phyloP scores from a whole-genome alignment of 2,797 vertebrate genomes.

The Anniella stebbinsi region DNA sequence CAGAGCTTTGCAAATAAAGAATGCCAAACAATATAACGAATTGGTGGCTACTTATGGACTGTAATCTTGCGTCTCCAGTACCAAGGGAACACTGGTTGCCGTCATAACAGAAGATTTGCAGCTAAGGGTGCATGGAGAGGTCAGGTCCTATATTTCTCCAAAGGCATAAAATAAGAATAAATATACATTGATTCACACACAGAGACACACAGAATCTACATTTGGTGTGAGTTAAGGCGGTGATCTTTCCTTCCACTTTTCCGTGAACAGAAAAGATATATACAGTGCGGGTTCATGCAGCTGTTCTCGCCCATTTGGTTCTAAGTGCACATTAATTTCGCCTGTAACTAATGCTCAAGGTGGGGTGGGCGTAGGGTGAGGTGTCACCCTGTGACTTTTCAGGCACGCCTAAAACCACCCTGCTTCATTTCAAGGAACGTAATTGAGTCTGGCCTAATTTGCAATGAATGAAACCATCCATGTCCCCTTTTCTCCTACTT shows the following conservation, averaged over 20 bases:
- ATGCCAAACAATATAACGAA: slow-evolving; percentile 43
- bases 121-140: slow-evolving; percentile 40
- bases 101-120: slow-evolving; percentile 47
- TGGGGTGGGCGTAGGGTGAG: background rate
- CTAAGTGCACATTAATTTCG: slow-evolving; percentile 4
- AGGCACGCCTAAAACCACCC: background rate
- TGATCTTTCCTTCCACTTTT: slow-evolving; percentile 21
- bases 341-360: background rate
- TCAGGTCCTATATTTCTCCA: slow-evolving; percentile 48
- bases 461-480: background rate
- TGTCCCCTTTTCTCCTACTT: background rate
- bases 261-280: slow-evolving; percentile 10
- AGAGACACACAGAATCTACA: slow-evolving; percentile 7
- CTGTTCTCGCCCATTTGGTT: slow-evolving; percentile 9
- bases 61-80: slow-evolving; percentile 41
- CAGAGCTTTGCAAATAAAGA: slow-evolving; percentile 49
- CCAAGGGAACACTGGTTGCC: slow-evolving; percentile 44
- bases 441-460: background rate
- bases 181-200: slow-evolving; percentile 32
- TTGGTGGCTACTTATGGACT: slow-evolving; percentile 49
- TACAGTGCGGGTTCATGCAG: background rate
- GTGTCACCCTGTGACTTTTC: background rate
- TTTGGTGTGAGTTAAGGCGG: slow-evolving; percentile 30
- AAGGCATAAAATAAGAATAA: slow-evolving; percentile 51
- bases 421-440: background rate